Percentiles rank a stretch among this genome's conserved stretches.
phyloP scores from a whole-genome alignment of 2,797 vertebrate genomes.

The Dipus sagitta region DNA sequence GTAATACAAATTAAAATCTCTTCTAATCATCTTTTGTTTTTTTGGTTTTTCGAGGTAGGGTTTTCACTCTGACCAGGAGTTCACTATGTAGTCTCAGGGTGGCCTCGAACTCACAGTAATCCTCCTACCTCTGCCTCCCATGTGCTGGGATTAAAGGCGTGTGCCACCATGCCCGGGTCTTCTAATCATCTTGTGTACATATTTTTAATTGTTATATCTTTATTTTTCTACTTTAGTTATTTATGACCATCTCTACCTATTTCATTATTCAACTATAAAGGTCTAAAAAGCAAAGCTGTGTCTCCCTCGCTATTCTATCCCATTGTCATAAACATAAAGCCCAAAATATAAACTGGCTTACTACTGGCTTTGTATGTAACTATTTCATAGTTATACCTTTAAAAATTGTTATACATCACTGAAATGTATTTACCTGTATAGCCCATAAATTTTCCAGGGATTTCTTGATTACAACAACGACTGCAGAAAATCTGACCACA shows the following conservation, averaged over 20 bases:
- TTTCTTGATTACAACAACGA: conserved; percentile 99
- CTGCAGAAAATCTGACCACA: conserved; percentile 99
- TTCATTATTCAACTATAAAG: conserved; percentile 10
- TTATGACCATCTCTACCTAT: not conserved
- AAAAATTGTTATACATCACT: not conserved
- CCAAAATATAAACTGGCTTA: conserved; percentile 49
- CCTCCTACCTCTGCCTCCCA: too few species aligned
- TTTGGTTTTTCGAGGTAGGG: too few species aligned
- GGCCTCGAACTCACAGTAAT: too few species aligned
- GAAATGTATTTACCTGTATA: conserved; percentile 93
- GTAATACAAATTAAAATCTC: not conserved
- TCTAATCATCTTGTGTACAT: not conserved
- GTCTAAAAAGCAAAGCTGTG: conserved; percentile 33
- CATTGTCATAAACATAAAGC: not conserved
- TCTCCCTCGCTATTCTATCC: not conserved
- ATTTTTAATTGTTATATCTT: not conserved
- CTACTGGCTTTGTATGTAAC: not conserved
- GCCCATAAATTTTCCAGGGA: conserved; percentile 99
- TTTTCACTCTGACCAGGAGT: too few species aligned
- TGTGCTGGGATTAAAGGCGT: too few species aligned
- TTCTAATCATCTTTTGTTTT: not conserved
- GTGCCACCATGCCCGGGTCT: not conserved
- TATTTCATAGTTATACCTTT: conserved; percentile 35
- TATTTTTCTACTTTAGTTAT: conserved; percentile 18
- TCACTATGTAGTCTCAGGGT: too few species aligned